Percentiles rank a stretch among this genome's conserved stretches.
Evolutionary conservation across 2,113 vertebrate genomes (phyloP).

Genomic region (Mastomys natalensis): DNA sequence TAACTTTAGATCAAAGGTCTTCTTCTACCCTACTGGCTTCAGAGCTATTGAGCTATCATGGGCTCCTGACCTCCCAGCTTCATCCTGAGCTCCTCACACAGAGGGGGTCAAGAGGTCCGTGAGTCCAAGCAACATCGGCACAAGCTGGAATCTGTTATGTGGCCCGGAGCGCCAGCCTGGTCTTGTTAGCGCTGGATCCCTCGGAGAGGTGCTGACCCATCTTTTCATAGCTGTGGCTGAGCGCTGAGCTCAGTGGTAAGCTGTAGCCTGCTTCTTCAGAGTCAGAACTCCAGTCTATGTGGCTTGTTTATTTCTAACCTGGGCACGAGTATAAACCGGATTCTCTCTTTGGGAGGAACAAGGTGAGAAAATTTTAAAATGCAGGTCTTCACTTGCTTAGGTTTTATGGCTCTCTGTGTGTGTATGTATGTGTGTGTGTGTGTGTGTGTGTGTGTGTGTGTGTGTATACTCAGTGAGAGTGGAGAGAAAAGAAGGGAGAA

Average conservation of each 20-base stretch:
- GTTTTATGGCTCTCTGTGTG: neutral
- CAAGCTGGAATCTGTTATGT: neutral
- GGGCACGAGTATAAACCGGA: neutral
- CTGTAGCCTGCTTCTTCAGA: neutral
- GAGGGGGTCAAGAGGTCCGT: neutral
- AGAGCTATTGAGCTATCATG: neutral
- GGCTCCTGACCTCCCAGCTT: conserved; percentile 70
- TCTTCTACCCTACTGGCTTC: neutral
- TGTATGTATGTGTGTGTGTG: neutral
- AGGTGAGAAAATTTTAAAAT: no score
- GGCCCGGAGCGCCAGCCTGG: conserved; percentile 52
- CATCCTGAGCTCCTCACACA: neutral
- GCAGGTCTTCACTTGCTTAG: neutral
- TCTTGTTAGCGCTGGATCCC: neutral
- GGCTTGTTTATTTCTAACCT: neutral
- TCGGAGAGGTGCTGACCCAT: neutral
- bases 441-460: neutral
- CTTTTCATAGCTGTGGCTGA: neutral
- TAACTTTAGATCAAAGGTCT: conserved; percentile 60
- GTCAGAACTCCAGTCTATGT: neutral
- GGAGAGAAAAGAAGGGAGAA: neutral
- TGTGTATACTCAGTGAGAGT: no score
- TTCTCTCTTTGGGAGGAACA: neutral
- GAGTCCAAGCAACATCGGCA: neutral
- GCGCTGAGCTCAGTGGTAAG: neutral